A percentile compares a stretch with the other conserved stretches of the same genome.
Evolutionary conservation across 2,797 vertebrate genomes (phyloP).

Genomic region (Leptoclinus maculatus): DNA sequence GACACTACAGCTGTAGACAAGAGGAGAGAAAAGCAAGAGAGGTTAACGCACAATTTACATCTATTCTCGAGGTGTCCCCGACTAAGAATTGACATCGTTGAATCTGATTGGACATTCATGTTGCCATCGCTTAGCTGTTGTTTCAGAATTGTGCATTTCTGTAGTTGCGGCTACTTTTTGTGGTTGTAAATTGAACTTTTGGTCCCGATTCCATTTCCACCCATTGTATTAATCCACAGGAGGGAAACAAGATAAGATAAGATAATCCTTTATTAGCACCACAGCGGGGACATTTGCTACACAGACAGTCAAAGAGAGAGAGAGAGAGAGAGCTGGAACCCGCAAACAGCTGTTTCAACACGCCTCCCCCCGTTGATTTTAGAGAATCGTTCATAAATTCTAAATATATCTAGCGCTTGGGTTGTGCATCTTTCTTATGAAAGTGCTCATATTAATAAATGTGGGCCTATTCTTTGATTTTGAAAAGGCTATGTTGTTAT

Average conservation of each 20-base stretch:
- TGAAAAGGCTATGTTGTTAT: no score
- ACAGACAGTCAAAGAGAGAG: background rate
- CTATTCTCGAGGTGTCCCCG: background rate
- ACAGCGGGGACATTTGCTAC: background rate
- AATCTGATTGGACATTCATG: background rate
- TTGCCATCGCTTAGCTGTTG: background rate
- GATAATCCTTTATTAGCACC: no score
- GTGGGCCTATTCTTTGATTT: no score
- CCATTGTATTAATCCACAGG: no score
- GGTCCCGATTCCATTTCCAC: no score
- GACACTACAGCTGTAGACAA: conserved; percentile 73
- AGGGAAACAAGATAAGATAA: background rate
- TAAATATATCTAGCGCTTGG: no score
- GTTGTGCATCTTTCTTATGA: no score
- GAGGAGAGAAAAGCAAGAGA: conserved; percentile 13
- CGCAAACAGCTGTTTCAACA: no score
- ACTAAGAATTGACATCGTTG: background rate
- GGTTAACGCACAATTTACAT: background rate
- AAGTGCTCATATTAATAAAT: no score
- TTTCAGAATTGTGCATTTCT: background rate
- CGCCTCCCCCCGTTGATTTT: no score
- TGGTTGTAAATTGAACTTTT: no score
- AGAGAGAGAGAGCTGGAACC: background rate
- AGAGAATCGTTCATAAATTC: no score
- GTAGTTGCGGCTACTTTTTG: background rate